These are phyloP conservation scores for Paramuricea clavata DNA, from an alignment of 92 coral and sea anemone genomes.

Conservation along the genomic window DNA sequence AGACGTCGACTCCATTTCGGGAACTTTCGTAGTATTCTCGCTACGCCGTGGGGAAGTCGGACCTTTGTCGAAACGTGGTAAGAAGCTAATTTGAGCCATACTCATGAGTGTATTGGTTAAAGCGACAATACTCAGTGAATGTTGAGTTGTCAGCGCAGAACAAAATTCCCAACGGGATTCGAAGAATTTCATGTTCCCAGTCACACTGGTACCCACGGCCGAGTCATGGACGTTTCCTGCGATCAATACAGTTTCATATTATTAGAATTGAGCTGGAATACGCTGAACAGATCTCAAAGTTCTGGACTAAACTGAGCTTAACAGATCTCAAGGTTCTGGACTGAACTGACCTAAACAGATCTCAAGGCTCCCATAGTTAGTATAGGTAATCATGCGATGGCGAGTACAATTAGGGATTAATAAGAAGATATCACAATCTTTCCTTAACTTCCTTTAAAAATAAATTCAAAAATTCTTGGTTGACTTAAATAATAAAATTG, in stretches of 20 bases:
- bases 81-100: constrained; percentile 81
- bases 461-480: too few species aligned
- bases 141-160: constrained; percentile 93
- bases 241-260: neutral
- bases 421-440: too few species aligned
- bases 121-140: constrained; percentile 94
- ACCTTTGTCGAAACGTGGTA: neutral
- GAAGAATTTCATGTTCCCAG: constrained; percentile 58
- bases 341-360: too few species aligned
- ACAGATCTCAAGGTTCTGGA: too few species aligned
- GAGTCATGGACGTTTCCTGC: neutral
- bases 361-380: too few species aligned
- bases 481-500: too few species aligned
- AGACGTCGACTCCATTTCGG: constrained; percentile 24
- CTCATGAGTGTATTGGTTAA: constrained; percentile 97
- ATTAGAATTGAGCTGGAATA: neutral
- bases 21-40: neutral
- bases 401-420: too few species aligned
- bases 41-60: neutral
- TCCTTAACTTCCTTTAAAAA: too few species aligned
- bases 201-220: neutral
- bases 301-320: too few species aligned
- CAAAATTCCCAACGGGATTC: constrained; percentile 94
- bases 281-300: too few species aligned
- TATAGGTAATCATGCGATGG: too few species aligned